Evolutionary conservation across 2,888 invertebrate species (phyloP).

Genomic region (Lacanobia wlatinum): DNA sequence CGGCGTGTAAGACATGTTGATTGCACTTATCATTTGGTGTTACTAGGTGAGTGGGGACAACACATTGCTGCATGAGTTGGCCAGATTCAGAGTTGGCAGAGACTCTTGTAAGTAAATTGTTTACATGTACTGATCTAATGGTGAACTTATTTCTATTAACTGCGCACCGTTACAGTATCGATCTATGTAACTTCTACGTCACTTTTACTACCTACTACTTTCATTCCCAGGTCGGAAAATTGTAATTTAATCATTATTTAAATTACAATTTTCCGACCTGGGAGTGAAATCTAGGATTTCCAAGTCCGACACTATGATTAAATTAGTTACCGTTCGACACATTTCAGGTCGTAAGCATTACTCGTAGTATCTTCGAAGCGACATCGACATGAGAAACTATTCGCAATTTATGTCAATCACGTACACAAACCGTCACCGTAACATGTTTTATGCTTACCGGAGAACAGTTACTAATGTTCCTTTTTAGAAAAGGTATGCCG

Average conservation of each 20-base stretch:
- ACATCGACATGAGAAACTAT: constrained; percentile 55
- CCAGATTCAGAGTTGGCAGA: not conserved
- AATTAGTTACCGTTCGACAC: constrained; percentile 56
- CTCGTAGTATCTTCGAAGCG: constrained; percentile 36
- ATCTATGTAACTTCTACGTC: not conserved
- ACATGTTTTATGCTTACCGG: constrained; percentile 55
- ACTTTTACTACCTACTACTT: constrained; percentile 12
- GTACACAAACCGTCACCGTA: constrained; percentile 56
- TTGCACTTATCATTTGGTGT: constrained; percentile 58
- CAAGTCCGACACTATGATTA: constrained; percentile 40
- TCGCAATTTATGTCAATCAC: constrained; percentile 65
- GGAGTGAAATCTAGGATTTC: constrained; percentile 31
- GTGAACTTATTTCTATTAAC: not conserved
- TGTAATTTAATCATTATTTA: constrained; percentile 1
- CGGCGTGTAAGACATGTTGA: constrained; percentile 48
- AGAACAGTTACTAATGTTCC: constrained; percentile 57
- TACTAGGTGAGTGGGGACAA: constrained; percentile 58
- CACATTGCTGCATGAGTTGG: not conserved
- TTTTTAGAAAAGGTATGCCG: constrained; percentile 58
- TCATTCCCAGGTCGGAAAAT: too few relatives aligned
- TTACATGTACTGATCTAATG: too few relatives aligned
- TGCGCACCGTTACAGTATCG: not conserved
- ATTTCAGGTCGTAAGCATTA: constrained; percentile 59
- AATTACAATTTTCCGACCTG: constrained; percentile 8
- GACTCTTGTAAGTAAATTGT: not conserved